Evolutionary conservation across 1,140 invertebrate genomes (phyloP).

Genomic region (Drosophila ironensis): DNA sequence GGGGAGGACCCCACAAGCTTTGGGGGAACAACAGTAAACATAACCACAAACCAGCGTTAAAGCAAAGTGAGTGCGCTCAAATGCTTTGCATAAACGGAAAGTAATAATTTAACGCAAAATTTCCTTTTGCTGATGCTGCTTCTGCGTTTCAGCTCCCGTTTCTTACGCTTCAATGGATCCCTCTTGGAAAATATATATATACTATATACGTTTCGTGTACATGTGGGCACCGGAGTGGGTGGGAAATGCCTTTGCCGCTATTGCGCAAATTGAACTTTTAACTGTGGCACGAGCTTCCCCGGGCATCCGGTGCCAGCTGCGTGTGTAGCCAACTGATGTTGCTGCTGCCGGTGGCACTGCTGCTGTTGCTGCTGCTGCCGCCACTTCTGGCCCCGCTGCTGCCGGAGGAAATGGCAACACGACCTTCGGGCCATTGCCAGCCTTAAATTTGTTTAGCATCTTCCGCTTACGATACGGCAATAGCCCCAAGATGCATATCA

Average conservation of each 20-base stretch:
- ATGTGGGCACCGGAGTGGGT: conserved; percentile 9
- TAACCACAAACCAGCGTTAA: conserved; percentile 47
- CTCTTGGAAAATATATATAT: conserved; percentile 10
- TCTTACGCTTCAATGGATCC: conserved; percentile 72
- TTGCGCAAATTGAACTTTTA: conserved; percentile 79
- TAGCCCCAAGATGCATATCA: conserved; percentile 52
- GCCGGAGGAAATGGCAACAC: conserved; percentile 66
- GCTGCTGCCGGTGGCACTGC: conserved; percentile 6
- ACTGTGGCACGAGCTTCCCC: conserved; percentile 73
- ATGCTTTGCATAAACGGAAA: conserved; percentile 81
- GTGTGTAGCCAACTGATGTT: conserved; percentile 48
- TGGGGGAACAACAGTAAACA: conserved; percentile 49
- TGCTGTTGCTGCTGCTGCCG: conserved; percentile 7
- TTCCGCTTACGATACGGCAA: conserved; percentile 73
- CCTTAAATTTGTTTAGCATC: conserved; percentile 74
- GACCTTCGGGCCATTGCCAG: conserved; percentile 65
- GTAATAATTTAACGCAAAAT: conserved; percentile 82
- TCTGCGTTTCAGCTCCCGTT: conserved; percentile 54
- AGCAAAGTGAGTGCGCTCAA: conserved; percentile 71
- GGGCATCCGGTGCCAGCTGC: conserved; percentile 74
- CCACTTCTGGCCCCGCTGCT: conserved; percentile 18
- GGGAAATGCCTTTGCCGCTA: conserved; percentile 58
- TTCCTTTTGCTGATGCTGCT: conserved; percentile 70
- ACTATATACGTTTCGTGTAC: conserved; percentile 11
- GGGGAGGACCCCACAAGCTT: not conserved